Percentiles rank a stretch among this genome's conserved stretches.
Conservation (phyloP, 2,113 vertebrate genomes). For the Dolichallabes microphthalmus region DNA sequence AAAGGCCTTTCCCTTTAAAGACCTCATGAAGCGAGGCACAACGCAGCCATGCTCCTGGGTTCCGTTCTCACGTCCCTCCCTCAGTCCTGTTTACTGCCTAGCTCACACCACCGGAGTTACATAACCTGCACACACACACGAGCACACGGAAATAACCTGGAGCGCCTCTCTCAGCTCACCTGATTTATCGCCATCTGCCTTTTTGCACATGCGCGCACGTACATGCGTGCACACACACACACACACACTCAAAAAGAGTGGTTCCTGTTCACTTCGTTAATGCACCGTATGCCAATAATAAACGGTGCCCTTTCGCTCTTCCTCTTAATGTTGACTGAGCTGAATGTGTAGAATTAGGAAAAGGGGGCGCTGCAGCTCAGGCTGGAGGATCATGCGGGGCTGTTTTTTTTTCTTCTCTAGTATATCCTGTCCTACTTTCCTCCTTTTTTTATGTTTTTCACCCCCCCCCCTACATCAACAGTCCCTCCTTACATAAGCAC, state of each 20-base stretch:
- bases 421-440: slow-evolving; percentile 70
- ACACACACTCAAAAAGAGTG: background rate
- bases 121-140: slow-evolving; percentile 32
- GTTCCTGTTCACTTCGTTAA: background rate
- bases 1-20: slow-evolving; percentile 33
- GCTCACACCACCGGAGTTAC: slow-evolving; percentile 50
- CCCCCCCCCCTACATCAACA: slow-evolving; percentile 15
- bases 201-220: slow-evolving; percentile 14
- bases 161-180: slow-evolving; percentile 57
- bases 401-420: slow-evolving; percentile 58
- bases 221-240: slow-evolving; percentile 10
- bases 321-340: background rate
- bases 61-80: slow-evolving; percentile 50
- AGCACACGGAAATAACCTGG: slow-evolving; percentile 57
- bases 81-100: slow-evolving; percentile 40
- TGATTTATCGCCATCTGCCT: slow-evolving; percentile 59
- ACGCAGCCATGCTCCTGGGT: slow-evolving; percentile 45
- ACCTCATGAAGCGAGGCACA: slow-evolving; percentile 14
- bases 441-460: slow-evolving; percentile 20
- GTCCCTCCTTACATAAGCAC: slow-evolving; percentile 74
- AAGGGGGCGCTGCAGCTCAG: background rate
- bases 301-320: background rate
- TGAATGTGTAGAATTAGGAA: background rate
- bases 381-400: slow-evolving; percentile 25
- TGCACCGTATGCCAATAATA: background rate